Conservation (phyloP, 2,113 vertebrate species). For the Panthera uncia region DNA sequence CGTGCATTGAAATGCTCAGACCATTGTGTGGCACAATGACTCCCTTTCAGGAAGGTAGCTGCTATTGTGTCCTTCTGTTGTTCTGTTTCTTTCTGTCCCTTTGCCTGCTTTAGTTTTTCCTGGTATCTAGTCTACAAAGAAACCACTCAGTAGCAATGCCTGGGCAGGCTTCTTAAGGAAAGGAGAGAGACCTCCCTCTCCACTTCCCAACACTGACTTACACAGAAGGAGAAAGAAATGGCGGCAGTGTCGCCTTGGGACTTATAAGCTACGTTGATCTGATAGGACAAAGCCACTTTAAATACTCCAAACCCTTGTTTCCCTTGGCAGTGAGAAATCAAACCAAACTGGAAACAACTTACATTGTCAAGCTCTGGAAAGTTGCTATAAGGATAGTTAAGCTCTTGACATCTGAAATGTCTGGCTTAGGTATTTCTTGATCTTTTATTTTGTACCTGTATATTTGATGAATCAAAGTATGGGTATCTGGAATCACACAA, state of each 20-base stretch:
- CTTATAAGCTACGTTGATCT: slow-evolving; percentile 18
- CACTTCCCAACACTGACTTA: not conserved
- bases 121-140: slow-evolving; percentile 24
- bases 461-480: slow-evolving; percentile 77
- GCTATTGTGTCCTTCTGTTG: slow-evolving; percentile 6
- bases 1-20: not conserved
- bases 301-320: slow-evolving; percentile 26
- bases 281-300: slow-evolving; percentile 64
- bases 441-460: slow-evolving; percentile 72
- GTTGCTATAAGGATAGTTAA: slow-evolving; percentile 72
- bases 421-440: slow-evolving; percentile 76
- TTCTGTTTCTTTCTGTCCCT: not conserved
- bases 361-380: slow-evolving; percentile 56
- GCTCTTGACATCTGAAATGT: slow-evolving; percentile 79
- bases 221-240: not conserved
- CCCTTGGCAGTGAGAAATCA: slow-evolving; percentile 69
- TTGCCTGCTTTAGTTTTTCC: slow-evolving; percentile 26
- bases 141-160: slow-evolving; percentile 14
- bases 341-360: slow-evolving; percentile 72
- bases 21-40: not conserved
- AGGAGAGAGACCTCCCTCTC: not conserved
- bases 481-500: slow-evolving; percentile 71
- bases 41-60: slow-evolving; percentile 45
- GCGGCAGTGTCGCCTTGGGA: slow-evolving; percentile 33
- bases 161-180: not conserved